Conservation (phyloP, 2,888 invertebrate species). For the Brachycybe producta region DNA sequence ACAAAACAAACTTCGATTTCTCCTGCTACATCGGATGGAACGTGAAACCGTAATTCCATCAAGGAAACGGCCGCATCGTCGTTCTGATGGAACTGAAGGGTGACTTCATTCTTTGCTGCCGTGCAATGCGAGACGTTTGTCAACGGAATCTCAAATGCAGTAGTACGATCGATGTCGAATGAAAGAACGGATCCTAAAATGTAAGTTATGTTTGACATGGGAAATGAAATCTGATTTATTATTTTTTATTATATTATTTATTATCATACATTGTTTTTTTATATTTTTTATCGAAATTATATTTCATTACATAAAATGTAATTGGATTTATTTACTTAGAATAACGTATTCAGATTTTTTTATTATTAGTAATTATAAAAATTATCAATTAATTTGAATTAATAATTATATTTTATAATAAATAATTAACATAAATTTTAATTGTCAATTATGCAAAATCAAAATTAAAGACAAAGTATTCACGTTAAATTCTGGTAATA, state of each 20-base stretch:
- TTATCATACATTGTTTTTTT: not conserved
- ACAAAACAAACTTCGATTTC: too few species aligned
- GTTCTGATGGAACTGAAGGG: constrained; percentile 95
- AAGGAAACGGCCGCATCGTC: constrained; percentile 95
- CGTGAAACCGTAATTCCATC: constrained; percentile 95
- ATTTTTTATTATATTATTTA: not conserved
- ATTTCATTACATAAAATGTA: not conserved
- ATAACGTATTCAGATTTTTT: too few species aligned
- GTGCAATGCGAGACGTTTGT: constrained; percentile 91
- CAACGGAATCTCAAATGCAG: constrained; percentile 91
- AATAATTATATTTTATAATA: too few species aligned
- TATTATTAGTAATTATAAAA: too few species aligned
- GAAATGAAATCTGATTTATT: not conserved
- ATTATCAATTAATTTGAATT: too few species aligned
- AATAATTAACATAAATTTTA: too few species aligned
- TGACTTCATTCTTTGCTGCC: constrained; percentile 95
- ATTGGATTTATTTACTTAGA: too few species aligned
- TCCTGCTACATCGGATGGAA: constrained; percentile 74
- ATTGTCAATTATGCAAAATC: too few species aligned
- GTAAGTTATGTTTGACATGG: not conserved
- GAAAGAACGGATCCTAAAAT: constrained; percentile 55
- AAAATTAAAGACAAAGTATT: too few species aligned
- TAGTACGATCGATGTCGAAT: constrained; percentile 67
- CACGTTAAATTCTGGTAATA: too few species aligned
- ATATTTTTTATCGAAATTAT: too few species aligned